Base-by-base conservation (phyloP, 2,888 invertebrate species). In the Plagodis dolabraria region DNA sequence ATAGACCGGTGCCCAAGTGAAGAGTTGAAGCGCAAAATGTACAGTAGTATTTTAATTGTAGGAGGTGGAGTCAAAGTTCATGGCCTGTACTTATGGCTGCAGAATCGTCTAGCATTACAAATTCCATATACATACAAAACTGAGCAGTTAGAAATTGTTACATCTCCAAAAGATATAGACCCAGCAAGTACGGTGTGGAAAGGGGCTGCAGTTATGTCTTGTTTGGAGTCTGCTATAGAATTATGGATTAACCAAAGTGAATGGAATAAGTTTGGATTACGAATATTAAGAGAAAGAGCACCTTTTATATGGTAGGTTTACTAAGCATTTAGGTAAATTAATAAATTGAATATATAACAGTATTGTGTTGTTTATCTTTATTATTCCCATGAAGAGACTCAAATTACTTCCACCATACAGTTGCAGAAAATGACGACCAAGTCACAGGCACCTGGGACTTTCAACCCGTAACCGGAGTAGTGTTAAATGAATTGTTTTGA, bases 11-110 rank as follows among this genome's bases (percentile, higher is more conserved):
- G 98, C 87, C 95, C 96, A 5, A 96, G 94, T 54, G 98, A 98
- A 69, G 99, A 99, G 70, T 86, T 98, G 58, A 98, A 98, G 84
- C 93, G 97, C 47, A 98, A 98, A 88, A 98, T 99, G 98, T 98
- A 98, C 81, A 97, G 97, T 57, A 97, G 97, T 74, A 97, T 99
- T 64, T 90, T 99, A 33, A 95, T 99, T 0, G 97, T 99, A 6
- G 99, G 99, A 6, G 98, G 98, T 4, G 98, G 98, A 1, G 96
- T 97, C 79, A 98, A 98, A 86, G 96, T 98, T 69, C 94, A 96
- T 52, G 98, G 92, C 0, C 94, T 98, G 47, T 95, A 96, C 33
- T 94, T 96, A 62, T 98, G 98, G 98, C 89, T 99, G 8, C 97
- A 98, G 77, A 97, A 97, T 76, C 94, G 97, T 68, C 94, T 98